Evolutionary conservation across 2,888 invertebrate genomes (phyloP).

Genomic region (Eristalis tenax): DNA sequence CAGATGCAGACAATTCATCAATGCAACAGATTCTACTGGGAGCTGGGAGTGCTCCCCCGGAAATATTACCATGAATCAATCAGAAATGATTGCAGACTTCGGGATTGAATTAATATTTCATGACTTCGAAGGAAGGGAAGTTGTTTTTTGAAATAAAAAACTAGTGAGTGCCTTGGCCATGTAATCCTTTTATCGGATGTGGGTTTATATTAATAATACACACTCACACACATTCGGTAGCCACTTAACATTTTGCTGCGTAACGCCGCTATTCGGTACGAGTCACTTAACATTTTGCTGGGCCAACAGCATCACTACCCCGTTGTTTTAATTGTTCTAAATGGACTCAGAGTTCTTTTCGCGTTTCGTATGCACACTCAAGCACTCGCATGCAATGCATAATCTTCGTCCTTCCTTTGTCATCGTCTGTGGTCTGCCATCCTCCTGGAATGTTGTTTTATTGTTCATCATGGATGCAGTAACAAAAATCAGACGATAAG

Average conservation of each 20-base stretch:
- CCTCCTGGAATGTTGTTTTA: background rate
- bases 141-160: background rate
- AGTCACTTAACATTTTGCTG: background rate
- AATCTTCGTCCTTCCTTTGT: background rate
- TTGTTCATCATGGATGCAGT: background rate
- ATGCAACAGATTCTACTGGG: conserved; percentile 39
- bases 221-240: too few relatives aligned
- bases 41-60: background rate
- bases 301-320: background rate
- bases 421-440: background rate
- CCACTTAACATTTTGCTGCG: too few relatives aligned
- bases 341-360: background rate
- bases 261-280: background rate
- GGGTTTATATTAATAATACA: too few relatives aligned
- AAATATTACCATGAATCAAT: conserved; percentile 1
- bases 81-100: conserved; percentile 5
- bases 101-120: conserved; percentile 15
- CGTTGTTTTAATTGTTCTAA: background rate
- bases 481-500: background rate
- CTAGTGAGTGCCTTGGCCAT: background rate
- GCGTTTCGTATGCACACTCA: background rate
- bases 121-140: background rate
- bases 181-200: background rate
- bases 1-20: conserved; percentile 48
- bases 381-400: background rate